Percentiles rank a stretch among this genome's conserved stretches.
phyloP scores from a whole-genome alignment of 2,888 invertebrate genomes.

The Agriopis aurantiaria region DNA sequence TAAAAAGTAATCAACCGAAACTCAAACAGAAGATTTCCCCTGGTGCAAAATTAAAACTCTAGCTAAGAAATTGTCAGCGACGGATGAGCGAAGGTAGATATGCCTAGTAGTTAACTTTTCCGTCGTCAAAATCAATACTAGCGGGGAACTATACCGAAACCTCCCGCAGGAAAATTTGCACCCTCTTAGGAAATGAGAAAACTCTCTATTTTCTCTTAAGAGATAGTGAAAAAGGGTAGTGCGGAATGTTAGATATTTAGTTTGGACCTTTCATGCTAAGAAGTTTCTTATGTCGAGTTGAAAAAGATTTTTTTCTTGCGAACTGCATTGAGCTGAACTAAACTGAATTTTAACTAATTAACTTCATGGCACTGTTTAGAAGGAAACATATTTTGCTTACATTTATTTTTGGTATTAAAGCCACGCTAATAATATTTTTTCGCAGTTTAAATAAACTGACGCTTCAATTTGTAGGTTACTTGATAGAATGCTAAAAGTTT shows the following conservation, averaged over 20 bases:
- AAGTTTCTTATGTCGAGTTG: slow-evolving; percentile 4
- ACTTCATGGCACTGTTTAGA: no score
- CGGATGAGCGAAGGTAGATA: slow-evolving; percentile 32
- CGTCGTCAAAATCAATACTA: slow-evolving; percentile 45
- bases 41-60: slow-evolving; percentile 34
- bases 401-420: no score
- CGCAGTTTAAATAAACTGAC: not conserved
- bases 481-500: slow-evolving; percentile 15
- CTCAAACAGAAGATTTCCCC: slow-evolving; percentile 39
- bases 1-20: slow-evolving; percentile 38
- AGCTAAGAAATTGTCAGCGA: slow-evolving; percentile 28
- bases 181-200: slow-evolving; percentile 57
- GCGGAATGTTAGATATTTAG: slow-evolving; percentile 41
- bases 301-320: slow-evolving; percentile 2
- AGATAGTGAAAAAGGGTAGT: slow-evolving; percentile 50
- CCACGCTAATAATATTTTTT: no score
- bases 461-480: slow-evolving; percentile 9
- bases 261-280: slow-evolving; percentile 32
- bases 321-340: not conserved
- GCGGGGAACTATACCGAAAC: slow-evolving; percentile 44
- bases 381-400: no score
- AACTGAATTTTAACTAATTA: no score
- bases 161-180: slow-evolving; percentile 54
- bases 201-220: slow-evolving; percentile 47
- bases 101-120: slow-evolving; percentile 43